Evolutionary conservation across 2,888 invertebrate species (phyloP).

Genomic region (Oscheius sp.): DNA sequence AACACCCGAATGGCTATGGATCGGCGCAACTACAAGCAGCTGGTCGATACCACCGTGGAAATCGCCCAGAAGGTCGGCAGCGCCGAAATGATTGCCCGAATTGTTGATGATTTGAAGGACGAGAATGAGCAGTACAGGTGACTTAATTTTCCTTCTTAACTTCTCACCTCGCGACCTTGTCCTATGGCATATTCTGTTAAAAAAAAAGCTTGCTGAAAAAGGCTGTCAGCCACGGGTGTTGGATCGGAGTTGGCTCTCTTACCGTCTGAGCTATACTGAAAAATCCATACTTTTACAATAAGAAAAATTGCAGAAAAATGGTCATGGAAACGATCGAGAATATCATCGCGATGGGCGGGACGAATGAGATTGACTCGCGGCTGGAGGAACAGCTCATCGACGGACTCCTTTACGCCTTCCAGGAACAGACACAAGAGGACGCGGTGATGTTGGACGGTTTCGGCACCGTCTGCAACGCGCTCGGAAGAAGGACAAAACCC

Average conservation of each 20-base stretch:
- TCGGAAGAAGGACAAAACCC: constrained; percentile 94
- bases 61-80: constrained; percentile 99
- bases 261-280: too few species aligned
- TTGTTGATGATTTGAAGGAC: constrained; percentile 98
- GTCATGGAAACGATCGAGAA: constrained; percentile 98
- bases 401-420: constrained; percentile 98
- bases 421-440: constrained; percentile 99
- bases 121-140: constrained; percentile 96
- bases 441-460: constrained; percentile 99
- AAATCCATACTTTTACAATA: not conserved
- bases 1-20: constrained; percentile 99
- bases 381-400: constrained; percentile 98
- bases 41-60: constrained; percentile 99
- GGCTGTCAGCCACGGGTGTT: too few species aligned
- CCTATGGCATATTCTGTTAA: too few species aligned
- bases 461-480: constrained; percentile 96
- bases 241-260: too few species aligned
- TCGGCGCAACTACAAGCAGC: constrained; percentile 85
- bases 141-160: too few species aligned
- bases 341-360: constrained; percentile 79
- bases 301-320: constrained; percentile 82
- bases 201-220: too few species aligned
- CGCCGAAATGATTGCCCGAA: constrained; percentile 94
- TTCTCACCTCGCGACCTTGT: too few species aligned
- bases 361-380: constrained; percentile 96